phyloP scores from a whole-genome alignment of 92 coral and sea anemone genomes.

The Palythoa grandis region DNA sequence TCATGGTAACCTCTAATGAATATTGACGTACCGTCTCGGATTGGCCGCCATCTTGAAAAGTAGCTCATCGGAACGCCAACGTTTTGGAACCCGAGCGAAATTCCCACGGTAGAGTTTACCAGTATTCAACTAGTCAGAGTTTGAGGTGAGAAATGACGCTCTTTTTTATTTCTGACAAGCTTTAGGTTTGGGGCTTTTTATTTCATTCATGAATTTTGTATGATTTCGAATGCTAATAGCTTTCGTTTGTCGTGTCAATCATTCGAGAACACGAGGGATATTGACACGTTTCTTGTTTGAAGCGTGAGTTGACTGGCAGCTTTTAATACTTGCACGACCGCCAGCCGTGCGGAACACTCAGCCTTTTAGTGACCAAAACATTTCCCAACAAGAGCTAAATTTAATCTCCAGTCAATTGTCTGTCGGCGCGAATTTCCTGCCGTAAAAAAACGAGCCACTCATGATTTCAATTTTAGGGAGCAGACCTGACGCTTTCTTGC shows the following conservation, averaged over 20 bases:
- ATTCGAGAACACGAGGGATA: constrained; percentile 77
- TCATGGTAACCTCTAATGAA: constrained; percentile 85
- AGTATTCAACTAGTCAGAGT: neutral
- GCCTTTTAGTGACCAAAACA: constrained; percentile 47
- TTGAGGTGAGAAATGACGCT: constrained; percentile 33
- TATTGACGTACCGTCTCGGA: constrained; percentile 82
- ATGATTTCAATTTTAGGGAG: constrained; percentile 20
- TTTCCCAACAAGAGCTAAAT: constrained; percentile 27
- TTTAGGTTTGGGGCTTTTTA: constrained; percentile 9
- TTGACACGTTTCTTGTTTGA: constrained; percentile 93
- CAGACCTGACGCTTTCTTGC: constrained; percentile 29
- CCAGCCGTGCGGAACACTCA: constrained; percentile 98
- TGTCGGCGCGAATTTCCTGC: constrained; percentile 24
- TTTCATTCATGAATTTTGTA: constrained; percentile 61
- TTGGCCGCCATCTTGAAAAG: constrained; percentile 91
- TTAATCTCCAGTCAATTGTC: constrained; percentile 36
- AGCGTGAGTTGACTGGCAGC: constrained; percentile 95
- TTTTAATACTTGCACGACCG: constrained; percentile 86
- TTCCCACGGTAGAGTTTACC: neutral
- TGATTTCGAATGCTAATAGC: constrained; percentile 78
- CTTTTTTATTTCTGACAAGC: neutral
- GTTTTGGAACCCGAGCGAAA: neutral
- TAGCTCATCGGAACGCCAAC: constrained; percentile 14
- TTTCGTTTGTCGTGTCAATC: constrained; percentile 80
- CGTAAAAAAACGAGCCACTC: constrained; percentile 34